phyloP scores from a whole-genome alignment of 1,140 invertebrate genomes.

The Phymastichus coffea region DNA sequence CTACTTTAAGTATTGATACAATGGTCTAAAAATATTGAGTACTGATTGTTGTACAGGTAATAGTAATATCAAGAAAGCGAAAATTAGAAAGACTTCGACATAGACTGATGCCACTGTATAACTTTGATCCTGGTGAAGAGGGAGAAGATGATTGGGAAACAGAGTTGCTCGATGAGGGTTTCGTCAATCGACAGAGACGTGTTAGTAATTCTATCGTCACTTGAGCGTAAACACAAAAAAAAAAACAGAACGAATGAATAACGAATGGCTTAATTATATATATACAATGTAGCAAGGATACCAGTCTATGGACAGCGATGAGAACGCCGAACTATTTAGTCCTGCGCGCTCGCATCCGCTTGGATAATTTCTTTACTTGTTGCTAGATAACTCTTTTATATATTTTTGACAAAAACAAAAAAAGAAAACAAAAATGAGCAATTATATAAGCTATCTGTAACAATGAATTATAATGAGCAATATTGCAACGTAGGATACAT shows the following conservation, averaged over 20 bases:
- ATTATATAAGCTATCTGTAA: not conserved
- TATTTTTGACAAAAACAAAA: too few species aligned
- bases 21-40: not conserved
- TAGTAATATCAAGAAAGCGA: conserved; percentile 55
- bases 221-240: conserved; percentile 33
- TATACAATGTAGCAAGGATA: conserved; percentile 53
- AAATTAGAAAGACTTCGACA: conserved; percentile 63
- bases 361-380: conserved; percentile 20
- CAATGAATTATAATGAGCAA: conserved; percentile 3
- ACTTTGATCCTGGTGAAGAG: conserved; percentile 65
- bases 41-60: conserved; percentile 45
- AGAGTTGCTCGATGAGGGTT: conserved; percentile 57
- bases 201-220: conserved; percentile 44
- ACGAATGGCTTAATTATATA: conserved; percentile 42
- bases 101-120: conserved; percentile 68
- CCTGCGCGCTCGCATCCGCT: conserved; percentile 18
- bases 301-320: conserved; percentile 51
- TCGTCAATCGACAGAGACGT: conserved; percentile 48
- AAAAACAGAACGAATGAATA: too few species aligned
- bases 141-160: conserved; percentile 65
- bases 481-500: conserved; percentile 9
- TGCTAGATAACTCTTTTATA: too few species aligned
- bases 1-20: not conserved
- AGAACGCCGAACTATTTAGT: conserved; percentile 51
- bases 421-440: too few species aligned